A percentile compares a stretch with the other conserved stretches of the same genome.
Evolutionary conservation across 2,113 vertebrate genomes (phyloP).

Genomic region (Mormyrus lacerda): DNA sequence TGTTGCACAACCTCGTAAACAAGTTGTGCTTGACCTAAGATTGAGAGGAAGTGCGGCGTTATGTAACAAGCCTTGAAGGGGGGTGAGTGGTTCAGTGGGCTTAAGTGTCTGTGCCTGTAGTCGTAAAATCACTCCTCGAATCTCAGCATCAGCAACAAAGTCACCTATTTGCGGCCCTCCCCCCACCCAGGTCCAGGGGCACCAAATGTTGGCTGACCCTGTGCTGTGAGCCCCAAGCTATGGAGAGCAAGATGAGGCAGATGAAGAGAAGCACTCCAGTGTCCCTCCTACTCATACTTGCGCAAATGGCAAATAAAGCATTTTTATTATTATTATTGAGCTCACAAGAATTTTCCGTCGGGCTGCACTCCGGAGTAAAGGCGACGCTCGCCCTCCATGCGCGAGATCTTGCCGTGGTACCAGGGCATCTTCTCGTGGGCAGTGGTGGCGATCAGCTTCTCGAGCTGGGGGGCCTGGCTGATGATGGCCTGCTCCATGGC

Average conservation of each 20-base stretch:
- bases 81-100: no score
- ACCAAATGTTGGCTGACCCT: neutral
- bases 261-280: neutral
- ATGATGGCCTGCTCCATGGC: conserved; percentile 90
- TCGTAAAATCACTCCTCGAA: neutral
- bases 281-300: neutral
- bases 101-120: neutral
- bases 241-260: neutral
- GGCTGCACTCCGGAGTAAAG: conserved; percentile 80
- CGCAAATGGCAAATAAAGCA: neutral
- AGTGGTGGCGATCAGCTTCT: conserved; percentile 88
- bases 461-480: conserved; percentile 90
- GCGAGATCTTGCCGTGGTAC: conserved; percentile 72
- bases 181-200: no score
- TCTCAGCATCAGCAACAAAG: neutral
- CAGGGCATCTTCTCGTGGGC: conserved; percentile 90
- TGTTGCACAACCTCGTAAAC: neutral
- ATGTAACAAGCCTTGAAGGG: neutral
- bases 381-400: conserved; percentile 74
- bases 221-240: neutral
- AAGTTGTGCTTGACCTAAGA: neutral
- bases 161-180: neutral
- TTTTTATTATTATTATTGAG: neutral
- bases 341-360: conserved; percentile 93
- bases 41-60: neutral